Conservation (phyloP, 1,140 invertebrate genomes). For the Andrena cerasifolii region DNA sequence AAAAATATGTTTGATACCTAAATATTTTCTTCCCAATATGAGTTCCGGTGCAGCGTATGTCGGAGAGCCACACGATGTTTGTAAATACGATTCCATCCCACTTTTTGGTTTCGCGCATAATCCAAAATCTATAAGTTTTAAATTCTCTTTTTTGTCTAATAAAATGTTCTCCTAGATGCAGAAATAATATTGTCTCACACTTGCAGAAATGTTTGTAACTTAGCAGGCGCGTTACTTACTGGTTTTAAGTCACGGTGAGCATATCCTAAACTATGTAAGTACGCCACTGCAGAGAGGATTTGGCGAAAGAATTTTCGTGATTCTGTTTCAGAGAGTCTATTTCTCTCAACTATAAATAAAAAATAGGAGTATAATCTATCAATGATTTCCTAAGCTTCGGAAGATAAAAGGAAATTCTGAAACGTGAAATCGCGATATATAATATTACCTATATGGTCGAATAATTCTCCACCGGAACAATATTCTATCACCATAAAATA, state of each 20-base stretch:
- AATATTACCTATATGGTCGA: conserved; percentile 90
- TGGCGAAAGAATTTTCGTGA: conserved; percentile 90
- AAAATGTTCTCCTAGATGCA: conserved; percentile 90
- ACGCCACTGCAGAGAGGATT: conserved; percentile 90
- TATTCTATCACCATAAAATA: conserved; percentile 91
- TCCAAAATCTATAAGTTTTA: conserved; percentile 96
- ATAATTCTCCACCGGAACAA: conserved; percentile 92
- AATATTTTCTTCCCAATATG: conserved; percentile 82
- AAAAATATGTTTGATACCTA: conserved; percentile 74
- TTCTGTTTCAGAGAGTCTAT: conserved; percentile 87
- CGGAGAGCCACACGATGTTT: conserved; percentile 92
- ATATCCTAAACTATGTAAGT: conserved; percentile 89
- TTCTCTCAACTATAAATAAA: conserved; percentile 85
- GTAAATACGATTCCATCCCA: conserved; percentile 86
- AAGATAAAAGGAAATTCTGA: conserved; percentile 33
- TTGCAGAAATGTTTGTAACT: neutral
- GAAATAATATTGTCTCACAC: conserved; percentile 21
- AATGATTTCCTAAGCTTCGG: neutral
- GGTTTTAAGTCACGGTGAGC: conserved; percentile 93
- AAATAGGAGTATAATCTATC: neutral
- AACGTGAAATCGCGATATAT: conserved; percentile 9
- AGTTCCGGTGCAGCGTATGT: conserved; percentile 89
- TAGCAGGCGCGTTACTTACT: conserved; percentile 80
- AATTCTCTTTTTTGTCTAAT: conserved; percentile 89
- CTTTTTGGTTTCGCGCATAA: conserved; percentile 91